Conservation (phyloP, 1,140 invertebrate genomes). For the Drosophila nigrodunni region DNA sequence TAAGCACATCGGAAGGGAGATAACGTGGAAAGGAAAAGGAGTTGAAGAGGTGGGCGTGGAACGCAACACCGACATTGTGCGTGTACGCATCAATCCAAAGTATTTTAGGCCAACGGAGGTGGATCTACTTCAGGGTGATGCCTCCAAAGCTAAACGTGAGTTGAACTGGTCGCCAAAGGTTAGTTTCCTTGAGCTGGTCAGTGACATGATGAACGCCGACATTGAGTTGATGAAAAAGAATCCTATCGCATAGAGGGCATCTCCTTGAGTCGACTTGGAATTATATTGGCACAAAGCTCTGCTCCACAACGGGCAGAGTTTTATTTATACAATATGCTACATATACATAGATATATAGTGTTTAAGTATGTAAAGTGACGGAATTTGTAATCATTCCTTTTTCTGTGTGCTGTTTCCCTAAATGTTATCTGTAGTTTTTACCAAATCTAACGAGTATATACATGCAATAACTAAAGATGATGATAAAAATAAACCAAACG, state of each 20-base stretch:
- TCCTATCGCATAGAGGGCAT: conserved; percentile 89
- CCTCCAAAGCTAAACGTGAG: conserved; percentile 93
- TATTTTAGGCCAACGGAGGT: conserved; percentile 99
- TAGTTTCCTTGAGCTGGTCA: conserved; percentile 93
- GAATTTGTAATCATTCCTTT: conserved; percentile 72
- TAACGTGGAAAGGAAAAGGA: conserved; percentile 95
- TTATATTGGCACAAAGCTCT: conserved; percentile 68
- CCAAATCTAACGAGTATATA: conserved; percentile 50
- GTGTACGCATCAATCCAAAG: conserved; percentile 96
- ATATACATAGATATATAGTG: conserved; percentile 44
- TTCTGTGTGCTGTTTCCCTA: conserved; percentile 40
- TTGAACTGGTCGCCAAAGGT: conserved; percentile 96
- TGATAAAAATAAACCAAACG: conserved; percentile 29
- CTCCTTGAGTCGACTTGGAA: conserved; percentile 1
- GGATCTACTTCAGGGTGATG: conserved; percentile 95
- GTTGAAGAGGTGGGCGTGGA: conserved; percentile 95
- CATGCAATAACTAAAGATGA: conserved; percentile 57
- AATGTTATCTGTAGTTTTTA: conserved; percentile 53
- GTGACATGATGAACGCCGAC: conserved; percentile 98
- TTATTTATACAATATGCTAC: conserved; percentile 41
- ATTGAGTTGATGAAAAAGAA: conserved; percentile 96
- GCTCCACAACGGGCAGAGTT: conserved; percentile 18
- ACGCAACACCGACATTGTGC: conserved; percentile 90
- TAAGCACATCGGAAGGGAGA: conserved; percentile 89
- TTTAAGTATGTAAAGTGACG: conserved; percentile 57